Evolutionary conservation across 2,888 invertebrate species (phyloP), one percentile per base, ranked within the genome.

Genomic region (Thysanoteuthis rhombus): DNA sequence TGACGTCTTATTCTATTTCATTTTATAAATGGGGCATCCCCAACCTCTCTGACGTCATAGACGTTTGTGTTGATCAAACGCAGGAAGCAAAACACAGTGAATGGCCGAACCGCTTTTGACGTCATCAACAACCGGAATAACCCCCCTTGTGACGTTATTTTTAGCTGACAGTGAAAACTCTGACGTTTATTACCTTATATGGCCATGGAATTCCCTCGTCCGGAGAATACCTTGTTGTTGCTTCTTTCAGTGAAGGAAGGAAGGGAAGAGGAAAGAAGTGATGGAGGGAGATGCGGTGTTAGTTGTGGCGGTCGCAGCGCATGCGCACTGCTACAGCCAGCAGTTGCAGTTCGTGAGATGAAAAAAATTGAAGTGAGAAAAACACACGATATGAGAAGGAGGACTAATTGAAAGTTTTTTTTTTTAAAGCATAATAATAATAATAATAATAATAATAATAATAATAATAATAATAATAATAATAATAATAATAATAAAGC

Each of bases 181-280:
- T 75, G 75, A 75, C n/a, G 75, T 75, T 75, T 75, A 75, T 75
- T 75, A 75, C 75, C 75, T 36, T 75, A 75, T 75, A 75, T n/a
- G 75, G 75, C 19, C 10, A 75, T 75, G 75, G 75, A 75, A 75
- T 75, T 75, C 75, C 75, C 75, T 75, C 75, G 75, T 75, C n/a
- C n/a, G 75, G 75, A 75, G 75, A 75, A 75, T 75, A 75, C 75
- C 75, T 75, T 75, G 75, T 75, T 75, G 75, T n/a, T 75, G n/a
- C n/a, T n/a, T n/a, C n/a, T n/a, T n/a, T n/a, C n/a, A n/a, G n/a
- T n/a, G n/a, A n/a, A n/a, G n/a, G n/a, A n/a, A n/a, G n/a, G n/a
- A n/a, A n/a, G n/a, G n/a, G n/a, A n/a, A n/a, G n/a, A n/a, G n/a
- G n/a, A n/a, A n/a, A n/a, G n/a, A n/a, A n/a, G n/a, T n/a, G n/a